Evolutionary conservation across 2,113 vertebrate genomes (phyloP).

Genomic region (Chionis minor): DNA sequence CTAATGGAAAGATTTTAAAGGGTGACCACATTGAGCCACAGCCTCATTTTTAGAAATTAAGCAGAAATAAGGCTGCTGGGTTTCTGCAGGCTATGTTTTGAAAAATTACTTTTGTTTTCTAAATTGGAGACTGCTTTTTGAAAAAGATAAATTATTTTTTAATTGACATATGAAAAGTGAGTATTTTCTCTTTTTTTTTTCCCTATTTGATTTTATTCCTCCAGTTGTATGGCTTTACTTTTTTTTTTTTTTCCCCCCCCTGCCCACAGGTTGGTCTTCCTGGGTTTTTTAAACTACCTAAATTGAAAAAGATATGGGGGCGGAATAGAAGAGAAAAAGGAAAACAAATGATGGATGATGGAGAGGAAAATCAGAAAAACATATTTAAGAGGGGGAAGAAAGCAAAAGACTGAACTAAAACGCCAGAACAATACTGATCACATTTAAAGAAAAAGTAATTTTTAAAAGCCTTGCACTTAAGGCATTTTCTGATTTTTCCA

Average conservation of each 20-base stretch:
- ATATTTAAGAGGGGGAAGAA: fast-evolving
- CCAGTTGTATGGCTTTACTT: background rate
- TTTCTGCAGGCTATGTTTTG: background rate
- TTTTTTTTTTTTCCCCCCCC: background rate
- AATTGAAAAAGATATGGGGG: background rate
- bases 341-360: background rate
- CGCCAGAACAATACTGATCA: background rate
- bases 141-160: background rate
- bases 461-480: background rate
- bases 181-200: no score
- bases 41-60: background rate
- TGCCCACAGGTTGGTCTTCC: background rate
- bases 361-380: background rate
- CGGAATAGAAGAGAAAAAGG: background rate
- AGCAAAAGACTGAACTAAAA: background rate
- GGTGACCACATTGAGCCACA: background rate
- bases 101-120: background rate
- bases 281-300: background rate
- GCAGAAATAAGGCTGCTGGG: background rate
- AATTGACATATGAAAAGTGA: background rate
- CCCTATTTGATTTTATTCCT: background rate
- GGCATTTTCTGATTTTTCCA: background rate
- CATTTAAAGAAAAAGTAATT: background rate
- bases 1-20: background rate
- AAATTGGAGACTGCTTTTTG: background rate